Conservation (phyloP, 2,888 invertebrate species). For the Drosophila colorata region DNA sequence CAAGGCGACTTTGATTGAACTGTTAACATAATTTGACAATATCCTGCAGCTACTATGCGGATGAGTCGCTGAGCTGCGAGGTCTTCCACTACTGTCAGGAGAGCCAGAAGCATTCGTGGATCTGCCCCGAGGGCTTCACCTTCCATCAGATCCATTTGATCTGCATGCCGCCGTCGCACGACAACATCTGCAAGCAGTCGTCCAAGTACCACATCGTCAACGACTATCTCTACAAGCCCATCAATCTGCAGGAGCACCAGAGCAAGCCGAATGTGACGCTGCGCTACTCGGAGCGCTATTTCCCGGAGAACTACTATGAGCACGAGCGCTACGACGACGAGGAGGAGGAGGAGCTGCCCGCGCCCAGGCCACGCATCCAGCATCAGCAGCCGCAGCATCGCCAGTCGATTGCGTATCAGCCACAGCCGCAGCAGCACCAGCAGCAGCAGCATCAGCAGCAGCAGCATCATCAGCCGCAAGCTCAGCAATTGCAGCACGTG, state of each 20-base stretch:
- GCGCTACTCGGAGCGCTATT: constrained; percentile 93
- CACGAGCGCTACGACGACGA: constrained; percentile 86
- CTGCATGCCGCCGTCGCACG: constrained; percentile 96
- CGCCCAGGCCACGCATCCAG: constrained; percentile 80
- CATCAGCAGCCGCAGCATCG: constrained; percentile 81
- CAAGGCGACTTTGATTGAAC: neutral
- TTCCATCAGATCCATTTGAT: constrained; percentile 93
- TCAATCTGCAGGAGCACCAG: constrained; percentile 93
- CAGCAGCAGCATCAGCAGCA: constrained; percentile 64
- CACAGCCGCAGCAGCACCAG: constrained; percentile 57
- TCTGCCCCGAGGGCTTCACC: constrained; percentile 94
- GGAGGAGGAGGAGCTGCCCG: constrained; percentile 80
- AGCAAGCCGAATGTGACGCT: constrained; percentile 92
- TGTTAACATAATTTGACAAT: neutral
- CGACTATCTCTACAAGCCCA: constrained; percentile 95
- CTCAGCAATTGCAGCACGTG: constrained; percentile 63
- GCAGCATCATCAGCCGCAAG: constrained; percentile 62
- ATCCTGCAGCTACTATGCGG: constrained; percentile 90
- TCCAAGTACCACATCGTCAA: constrained; percentile 96
- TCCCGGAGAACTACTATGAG: constrained; percentile 92
- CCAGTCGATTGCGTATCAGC: constrained; percentile 50
- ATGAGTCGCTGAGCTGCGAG: constrained; percentile 94
- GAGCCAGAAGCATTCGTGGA: constrained; percentile 95
- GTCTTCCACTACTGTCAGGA: constrained; percentile 98
- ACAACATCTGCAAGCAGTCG: constrained; percentile 95